Evolutionary conservation across 2,797 vertebrate species (phyloP).

Genomic region (Melanogrammus aeglefinus): DNA sequence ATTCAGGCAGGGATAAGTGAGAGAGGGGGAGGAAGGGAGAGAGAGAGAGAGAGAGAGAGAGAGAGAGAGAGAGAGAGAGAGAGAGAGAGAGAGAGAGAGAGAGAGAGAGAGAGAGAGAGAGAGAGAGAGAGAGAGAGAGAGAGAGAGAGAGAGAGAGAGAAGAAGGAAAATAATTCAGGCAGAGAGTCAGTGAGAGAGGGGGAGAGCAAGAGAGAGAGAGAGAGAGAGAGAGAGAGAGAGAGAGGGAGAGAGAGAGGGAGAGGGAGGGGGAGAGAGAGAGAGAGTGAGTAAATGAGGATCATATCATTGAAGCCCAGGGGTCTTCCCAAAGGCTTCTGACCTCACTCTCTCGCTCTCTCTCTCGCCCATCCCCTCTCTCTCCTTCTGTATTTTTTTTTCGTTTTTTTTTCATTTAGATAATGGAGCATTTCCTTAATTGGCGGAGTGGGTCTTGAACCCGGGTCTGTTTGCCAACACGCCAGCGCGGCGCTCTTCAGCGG

Average conservation of each 20-base stretch:
- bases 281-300: conserved; percentile 30
- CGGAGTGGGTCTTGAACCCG: conserved; percentile 48
- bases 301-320: background rate
- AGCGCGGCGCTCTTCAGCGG: conserved; percentile 59
- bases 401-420: conserved; percentile 68
- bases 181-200: too few relatives aligned
- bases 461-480: conserved; percentile 72
- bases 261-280: conserved; percentile 33
- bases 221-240: conserved; percentile 26
- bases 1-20: too few relatives aligned
- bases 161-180: too few relatives aligned
- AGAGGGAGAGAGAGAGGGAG: conserved; percentile 41
- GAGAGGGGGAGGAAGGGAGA: too few relatives aligned
- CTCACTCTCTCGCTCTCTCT: conserved; percentile 3
- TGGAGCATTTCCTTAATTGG: conserved; percentile 72
- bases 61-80: too few relatives aligned
- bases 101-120: too few relatives aligned
- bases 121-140: too few relatives aligned
- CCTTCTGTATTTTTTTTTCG: background rate
- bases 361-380: background rate
- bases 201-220: conserved; percentile 15
- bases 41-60: too few relatives aligned
- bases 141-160: too few relatives aligned
- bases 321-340: background rate
- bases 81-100: too few relatives aligned